Conservation (phyloP, 2,797 vertebrate species). For the Naso thynnoides region DNA sequence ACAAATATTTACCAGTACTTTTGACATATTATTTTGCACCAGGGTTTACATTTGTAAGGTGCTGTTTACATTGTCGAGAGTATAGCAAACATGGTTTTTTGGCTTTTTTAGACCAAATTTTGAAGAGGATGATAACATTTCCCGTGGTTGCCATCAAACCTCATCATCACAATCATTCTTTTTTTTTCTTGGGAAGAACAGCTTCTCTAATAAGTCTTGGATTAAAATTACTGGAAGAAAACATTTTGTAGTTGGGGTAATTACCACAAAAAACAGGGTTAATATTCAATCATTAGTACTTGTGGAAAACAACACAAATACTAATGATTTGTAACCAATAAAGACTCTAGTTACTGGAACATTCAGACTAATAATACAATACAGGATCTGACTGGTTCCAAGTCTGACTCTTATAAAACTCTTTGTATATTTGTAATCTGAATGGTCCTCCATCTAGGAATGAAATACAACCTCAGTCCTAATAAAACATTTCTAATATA, state of each 20-base stretch:
- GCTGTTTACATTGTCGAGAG: neutral
- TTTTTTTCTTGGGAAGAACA: neutral
- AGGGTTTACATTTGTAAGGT: neutral
- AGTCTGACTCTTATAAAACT: neutral
- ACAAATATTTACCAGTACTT: neutral
- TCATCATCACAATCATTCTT: neutral
- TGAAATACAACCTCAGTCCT: neutral
- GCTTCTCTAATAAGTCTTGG: neutral
- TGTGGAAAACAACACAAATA: too few relatives aligned
- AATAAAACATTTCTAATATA: neutral
- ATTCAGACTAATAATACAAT: too few relatives aligned
- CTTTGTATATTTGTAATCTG: constrained; percentile 3
- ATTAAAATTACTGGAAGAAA: constrained; percentile 1
- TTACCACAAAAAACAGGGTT: neutral
- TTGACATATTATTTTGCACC: neutral
- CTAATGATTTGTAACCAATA: too few relatives aligned
- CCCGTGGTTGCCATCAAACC: neutral
- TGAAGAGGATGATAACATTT: neutral
- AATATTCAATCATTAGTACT: too few relatives aligned
- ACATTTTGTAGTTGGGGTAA: neutral
- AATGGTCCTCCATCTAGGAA: neutral
- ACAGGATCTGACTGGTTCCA: too few relatives aligned
- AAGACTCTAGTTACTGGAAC: too few relatives aligned
- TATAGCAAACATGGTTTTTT: neutral
- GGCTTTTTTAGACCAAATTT: neutral